These are phyloP conservation scores for Ctenodactylus gundi DNA, from an alignment of 2,113 vertebrate species.

Conservation along the genomic window DNA sequence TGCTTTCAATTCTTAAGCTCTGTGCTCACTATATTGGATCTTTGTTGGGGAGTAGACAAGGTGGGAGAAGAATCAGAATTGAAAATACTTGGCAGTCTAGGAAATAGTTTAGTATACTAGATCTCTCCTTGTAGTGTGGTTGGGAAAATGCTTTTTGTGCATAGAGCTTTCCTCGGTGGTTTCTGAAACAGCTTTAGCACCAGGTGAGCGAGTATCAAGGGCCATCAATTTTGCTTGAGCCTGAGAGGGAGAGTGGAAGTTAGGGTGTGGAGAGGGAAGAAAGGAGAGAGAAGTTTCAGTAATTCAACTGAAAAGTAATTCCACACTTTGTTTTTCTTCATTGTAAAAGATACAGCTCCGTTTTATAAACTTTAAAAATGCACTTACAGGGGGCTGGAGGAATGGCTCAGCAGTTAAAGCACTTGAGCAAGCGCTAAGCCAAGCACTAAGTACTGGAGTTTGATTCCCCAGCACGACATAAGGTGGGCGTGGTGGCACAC, in stretches of 20 bases:
- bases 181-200: neutral
- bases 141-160: constrained; percentile 3
- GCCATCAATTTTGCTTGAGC: neutral
- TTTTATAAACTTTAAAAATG: neutral
- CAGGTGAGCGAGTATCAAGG: neutral
- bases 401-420: too few species aligned
- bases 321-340: neutral
- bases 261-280: neutral
- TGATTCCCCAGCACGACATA: too few species aligned
- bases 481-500: too few species aligned
- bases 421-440: too few species aligned
- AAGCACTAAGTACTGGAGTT: too few species aligned
- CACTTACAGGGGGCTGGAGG: too few species aligned
- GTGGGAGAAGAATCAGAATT: neutral
- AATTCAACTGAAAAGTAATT: constrained; percentile 28
- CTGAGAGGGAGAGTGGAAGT: neutral
- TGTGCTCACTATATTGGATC: constrained; percentile 19
- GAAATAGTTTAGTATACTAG: neutral
- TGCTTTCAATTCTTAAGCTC: constrained; percentile 2
- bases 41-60: neutral
- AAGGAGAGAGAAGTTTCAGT: neutral
- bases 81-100: neutral
- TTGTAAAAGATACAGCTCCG: neutral
- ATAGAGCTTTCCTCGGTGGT: neutral
- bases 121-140: neutral